These are phyloP conservation scores for Luidia sarsii DNA, from an alignment of 53 echinoderm and acorn worm species.

Conservation along the genomic window DNA sequence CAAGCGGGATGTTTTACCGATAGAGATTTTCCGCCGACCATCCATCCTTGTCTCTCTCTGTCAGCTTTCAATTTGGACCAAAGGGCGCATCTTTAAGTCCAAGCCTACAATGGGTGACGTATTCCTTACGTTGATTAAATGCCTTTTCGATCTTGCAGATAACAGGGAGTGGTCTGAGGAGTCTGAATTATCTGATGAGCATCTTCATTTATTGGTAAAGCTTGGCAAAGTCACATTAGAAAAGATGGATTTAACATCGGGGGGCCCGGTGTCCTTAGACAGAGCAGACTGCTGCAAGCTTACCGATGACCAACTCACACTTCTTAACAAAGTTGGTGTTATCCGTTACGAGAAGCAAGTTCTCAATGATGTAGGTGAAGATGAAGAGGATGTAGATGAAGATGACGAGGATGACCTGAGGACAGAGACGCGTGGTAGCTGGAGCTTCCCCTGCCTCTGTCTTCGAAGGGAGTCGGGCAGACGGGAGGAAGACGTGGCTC, in stretches of 20 bases:
- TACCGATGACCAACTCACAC: no score
- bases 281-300: no score
- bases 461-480: no score
- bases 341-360: no score
- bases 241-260: neutral
- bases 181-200: neutral
- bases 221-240: neutral
- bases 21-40: neutral
- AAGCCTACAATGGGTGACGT: neutral
- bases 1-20: neutral
- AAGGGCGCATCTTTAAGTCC: neutral
- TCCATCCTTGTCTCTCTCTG: neutral
- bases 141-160: neutral
- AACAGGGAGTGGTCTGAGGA: no score
- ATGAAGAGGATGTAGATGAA: no score
- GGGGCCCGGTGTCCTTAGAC: neutral
- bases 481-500: no score
- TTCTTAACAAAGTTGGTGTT: no score
- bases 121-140: neutral
- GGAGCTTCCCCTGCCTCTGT: no score
- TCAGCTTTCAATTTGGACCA: conserved; percentile 6
- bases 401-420: no score
- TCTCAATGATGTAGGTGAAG: no score
- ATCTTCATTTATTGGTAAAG: neutral
- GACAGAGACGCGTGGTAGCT: no score